Conservation (phyloP, 2,888 invertebrate genomes). For the Thalpophila matura region DNA sequence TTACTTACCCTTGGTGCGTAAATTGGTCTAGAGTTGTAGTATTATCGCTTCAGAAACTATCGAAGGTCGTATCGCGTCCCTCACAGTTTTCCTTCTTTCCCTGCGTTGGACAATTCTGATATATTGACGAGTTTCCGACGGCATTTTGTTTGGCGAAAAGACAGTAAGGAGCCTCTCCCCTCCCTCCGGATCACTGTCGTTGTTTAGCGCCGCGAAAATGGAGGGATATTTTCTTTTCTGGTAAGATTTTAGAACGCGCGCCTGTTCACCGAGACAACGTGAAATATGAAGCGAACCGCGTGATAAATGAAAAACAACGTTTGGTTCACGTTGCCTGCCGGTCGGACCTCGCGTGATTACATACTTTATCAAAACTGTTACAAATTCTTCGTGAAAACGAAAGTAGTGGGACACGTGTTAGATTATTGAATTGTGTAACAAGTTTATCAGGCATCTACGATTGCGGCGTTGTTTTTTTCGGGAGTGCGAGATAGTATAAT, state of each 20-base stretch:
- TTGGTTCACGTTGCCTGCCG: conserved; percentile 42
- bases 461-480: conserved; percentile 32
- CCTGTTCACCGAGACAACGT: conserved; percentile 60
- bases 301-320: conserved; percentile 68
- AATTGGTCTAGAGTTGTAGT: conserved; percentile 72
- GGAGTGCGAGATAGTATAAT: conserved; percentile 36
- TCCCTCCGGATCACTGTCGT: conserved; percentile 63
- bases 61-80: conserved; percentile 64
- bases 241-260: conserved; percentile 67
- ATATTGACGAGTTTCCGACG: conserved; percentile 77
- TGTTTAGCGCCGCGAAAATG: conserved; percentile 68
- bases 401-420: conserved; percentile 55
- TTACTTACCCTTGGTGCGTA: conserved; percentile 71
- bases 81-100: conserved; percentile 64
- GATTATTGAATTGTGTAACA: conserved; percentile 56
- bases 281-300: conserved; percentile 69
- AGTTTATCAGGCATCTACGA: conserved; percentile 53
- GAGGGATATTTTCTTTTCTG: conserved; percentile 66
- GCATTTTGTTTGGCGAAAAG: conserved; percentile 71
- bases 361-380: conserved; percentile 56
- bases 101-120: conserved; percentile 73
- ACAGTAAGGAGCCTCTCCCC: conserved; percentile 57
- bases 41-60: conserved; percentile 75
- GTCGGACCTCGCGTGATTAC: conserved; percentile 63
- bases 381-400: conserved; percentile 52